Conservation (phyloP, 2,113 vertebrate species). For the Sardina pilchardus region DNA sequence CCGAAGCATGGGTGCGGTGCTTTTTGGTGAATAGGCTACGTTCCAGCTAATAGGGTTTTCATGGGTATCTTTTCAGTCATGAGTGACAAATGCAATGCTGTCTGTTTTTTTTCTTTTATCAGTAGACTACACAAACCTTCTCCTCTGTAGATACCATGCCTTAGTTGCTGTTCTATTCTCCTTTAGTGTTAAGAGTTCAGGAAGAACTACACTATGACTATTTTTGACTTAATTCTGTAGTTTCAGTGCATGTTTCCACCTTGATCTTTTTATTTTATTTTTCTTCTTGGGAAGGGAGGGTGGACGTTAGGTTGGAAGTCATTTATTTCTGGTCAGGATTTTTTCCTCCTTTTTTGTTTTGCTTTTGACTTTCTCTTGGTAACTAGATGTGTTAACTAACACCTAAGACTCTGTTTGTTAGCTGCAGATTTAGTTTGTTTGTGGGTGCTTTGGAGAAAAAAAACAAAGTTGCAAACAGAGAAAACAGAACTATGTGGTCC, state of each 20-base stretch:
- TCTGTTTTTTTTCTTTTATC: slow-evolving; percentile 23
- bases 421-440: slow-evolving; percentile 62
- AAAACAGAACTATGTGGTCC: slow-evolving; percentile 61
- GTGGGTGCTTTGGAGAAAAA: slow-evolving; percentile 51
- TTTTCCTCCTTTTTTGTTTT: slow-evolving; percentile 36
- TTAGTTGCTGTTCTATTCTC: slow-evolving; percentile 39
- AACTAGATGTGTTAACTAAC: slow-evolving; percentile 63
- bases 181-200: slow-evolving; percentile 47
- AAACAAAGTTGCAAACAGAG: slow-evolving; percentile 35
- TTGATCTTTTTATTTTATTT: slow-evolving; percentile 46
- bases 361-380: slow-evolving; percentile 48
- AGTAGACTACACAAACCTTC: slow-evolving; percentile 33
- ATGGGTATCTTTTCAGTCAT: slow-evolving; percentile 31
- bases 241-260: slow-evolving; percentile 58
- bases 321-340: slow-evolving; percentile 12
- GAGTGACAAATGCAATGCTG: slow-evolving; percentile 32
- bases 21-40: slow-evolving; percentile 35
- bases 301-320: slow-evolving; percentile 28
- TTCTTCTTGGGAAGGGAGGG: slow-evolving; percentile 46
- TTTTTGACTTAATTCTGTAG: slow-evolving; percentile 39
- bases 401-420: slow-evolving; percentile 65
- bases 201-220: slow-evolving; percentile 20
- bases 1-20: slow-evolving; percentile 37
- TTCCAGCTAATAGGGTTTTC: slow-evolving; percentile 29
- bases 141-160: slow-evolving; percentile 36